Base-by-base conservation (phyloP, 2,113 vertebrate genomes). In the Vireo altiloquus region DNA sequence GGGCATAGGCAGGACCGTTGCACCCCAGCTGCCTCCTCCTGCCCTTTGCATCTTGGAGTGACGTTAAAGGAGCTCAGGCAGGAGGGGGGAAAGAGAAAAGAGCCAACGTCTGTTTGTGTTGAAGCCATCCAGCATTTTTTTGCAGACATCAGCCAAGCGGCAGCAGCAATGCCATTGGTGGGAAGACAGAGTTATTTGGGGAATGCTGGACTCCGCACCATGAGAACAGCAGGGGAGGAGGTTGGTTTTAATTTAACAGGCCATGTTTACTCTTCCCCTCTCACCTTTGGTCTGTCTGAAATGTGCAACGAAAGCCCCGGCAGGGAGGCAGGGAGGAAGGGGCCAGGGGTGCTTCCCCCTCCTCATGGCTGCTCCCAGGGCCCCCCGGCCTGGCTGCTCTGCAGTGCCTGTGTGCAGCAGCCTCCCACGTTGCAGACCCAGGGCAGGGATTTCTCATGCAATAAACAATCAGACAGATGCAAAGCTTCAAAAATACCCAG, bases 161-260 rank as follows among this genome's bases (percentile, higher is more conserved):
- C 89, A 57, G 92, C 85, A 89, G 94, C 94, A 77, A 94, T 87
- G 89, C 90, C 84, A 82, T 95, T 95, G 94, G 96, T 97, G 97
- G 97, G 97, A 97, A 97, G 97, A 92, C 33, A 0, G 86, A 97
- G 95, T 94, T 96, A 97, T 97, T 95, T 96, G 95, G 96, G 91
- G 96, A 97, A 97, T 97, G 97, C 95, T 95, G 93, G 90, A 96
- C 95, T 96, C 94, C 60, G 90, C 65, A 96, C 91, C 92, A 96
- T 94, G 92, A 96, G 92, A 97, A 85, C 92, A 93, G 95, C 92
- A 96, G 96, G 94, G 95, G 93, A 96, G 95, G 94, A 96, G 94
- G 87, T 91, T 87, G 95, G 96, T 96, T 97, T 97, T 97, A 95
- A 95, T 95, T 97, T 97, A 97, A 96, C 96, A 95, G 94, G 82